Percentiles rank a stretch among this genome's conserved stretches.
These are phyloP conservation scores for Drosophila lacteicornis DNA, from an alignment of 1,140 invertebrate genomes.

Conservation along the genomic window DNA sequence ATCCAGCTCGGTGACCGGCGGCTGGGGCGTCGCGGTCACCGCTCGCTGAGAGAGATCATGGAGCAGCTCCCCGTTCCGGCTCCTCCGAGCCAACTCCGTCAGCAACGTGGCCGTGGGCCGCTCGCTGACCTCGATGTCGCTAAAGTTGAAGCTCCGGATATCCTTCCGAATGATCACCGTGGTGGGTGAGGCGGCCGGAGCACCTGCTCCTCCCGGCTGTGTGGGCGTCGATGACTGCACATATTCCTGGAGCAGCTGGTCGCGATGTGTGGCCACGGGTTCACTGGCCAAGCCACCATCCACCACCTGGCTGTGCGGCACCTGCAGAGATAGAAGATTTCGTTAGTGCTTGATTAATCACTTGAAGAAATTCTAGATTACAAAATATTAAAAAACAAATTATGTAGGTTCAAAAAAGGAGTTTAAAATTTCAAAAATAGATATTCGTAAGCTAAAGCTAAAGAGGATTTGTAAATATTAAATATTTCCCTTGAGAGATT, in stretches of 20 bases:
- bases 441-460: background rate
- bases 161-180: conserved; percentile 81
- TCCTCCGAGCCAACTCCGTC: conserved; percentile 68
- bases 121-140: conserved; percentile 80
- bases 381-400: too few species aligned
- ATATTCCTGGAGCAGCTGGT: conserved; percentile 58
- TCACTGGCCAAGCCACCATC: conserved; percentile 59
- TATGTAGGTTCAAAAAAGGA: background rate
- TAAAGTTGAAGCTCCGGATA: conserved; percentile 83
- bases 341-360: background rate
- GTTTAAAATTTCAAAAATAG: background rate
- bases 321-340: conserved; percentile 18
- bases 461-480: background rate
- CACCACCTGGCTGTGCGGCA: conserved; percentile 48
- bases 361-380: background rate
- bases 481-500: background rate
- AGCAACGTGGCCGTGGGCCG: conserved; percentile 67
- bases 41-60: conserved; percentile 79
- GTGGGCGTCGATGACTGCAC: conserved; percentile 55
- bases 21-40: conserved; percentile 86
- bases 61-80: conserved; percentile 76
- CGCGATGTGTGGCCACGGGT: conserved; percentile 55
- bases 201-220: conserved; percentile 51
- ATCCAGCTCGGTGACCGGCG: conserved; percentile 89
- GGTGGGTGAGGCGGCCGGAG: conserved; percentile 45